phyloP scores from a whole-genome alignment of 2,113 vertebrate species.

The Mesembrinibis cayennensis region DNA sequence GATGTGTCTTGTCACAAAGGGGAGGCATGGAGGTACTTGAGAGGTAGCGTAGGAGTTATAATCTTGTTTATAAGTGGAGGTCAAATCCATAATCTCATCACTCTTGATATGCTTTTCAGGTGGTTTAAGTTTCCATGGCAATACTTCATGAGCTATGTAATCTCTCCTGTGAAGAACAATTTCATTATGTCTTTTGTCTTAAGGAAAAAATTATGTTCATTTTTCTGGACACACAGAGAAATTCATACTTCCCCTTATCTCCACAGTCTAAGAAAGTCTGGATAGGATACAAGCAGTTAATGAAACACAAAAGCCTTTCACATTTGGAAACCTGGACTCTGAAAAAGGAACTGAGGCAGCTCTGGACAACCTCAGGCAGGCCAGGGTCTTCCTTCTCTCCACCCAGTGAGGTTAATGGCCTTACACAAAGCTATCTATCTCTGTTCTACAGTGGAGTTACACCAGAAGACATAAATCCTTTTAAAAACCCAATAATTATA shows the following conservation, averaged over 20 bases:
- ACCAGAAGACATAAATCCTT: background rate
- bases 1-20: background rate
- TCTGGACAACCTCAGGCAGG: background rate
- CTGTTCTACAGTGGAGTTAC: background rate
- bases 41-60: constrained; percentile 5
- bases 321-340: background rate
- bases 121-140: constrained; percentile 16
- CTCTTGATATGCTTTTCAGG: background rate
- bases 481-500: background rate
- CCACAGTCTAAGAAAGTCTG: background rate
- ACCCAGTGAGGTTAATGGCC: background rate
- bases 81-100: constrained; percentile 60
- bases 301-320: background rate
- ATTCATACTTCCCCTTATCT: background rate
- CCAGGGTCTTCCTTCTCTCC: background rate
- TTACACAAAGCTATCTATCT: background rate
- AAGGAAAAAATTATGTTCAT: background rate
- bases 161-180: constrained; percentile 61
- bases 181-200: background rate
- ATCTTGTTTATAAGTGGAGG: constrained; percentile 64
- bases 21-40: constrained; percentile 17
- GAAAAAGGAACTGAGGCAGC: background rate
- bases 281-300: background rate
- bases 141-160: constrained; percentile 41
- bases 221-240: background rate